A percentile compares a stretch with the other conserved stretches of the same genome.
phyloP scores from a whole-genome alignment of 2,113 vertebrate species.

The Cyprinodon brontotheroides region DNA sequence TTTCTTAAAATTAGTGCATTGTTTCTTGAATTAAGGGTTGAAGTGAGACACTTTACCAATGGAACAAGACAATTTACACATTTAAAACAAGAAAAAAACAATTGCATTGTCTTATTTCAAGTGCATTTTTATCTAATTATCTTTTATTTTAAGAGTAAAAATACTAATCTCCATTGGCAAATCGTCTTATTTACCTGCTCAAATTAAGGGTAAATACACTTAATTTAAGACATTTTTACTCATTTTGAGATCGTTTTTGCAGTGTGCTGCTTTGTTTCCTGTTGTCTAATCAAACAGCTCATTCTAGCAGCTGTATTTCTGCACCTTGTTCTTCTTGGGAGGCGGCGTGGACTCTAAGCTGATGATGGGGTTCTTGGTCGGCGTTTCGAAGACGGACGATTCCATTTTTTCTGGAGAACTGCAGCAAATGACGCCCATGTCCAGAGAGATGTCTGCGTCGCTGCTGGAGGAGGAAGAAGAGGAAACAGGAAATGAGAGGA shows the following conservation, averaged over 20 bases:
- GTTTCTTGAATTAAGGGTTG: no score
- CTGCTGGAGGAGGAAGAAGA: constrained; percentile 34
- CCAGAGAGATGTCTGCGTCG: constrained; percentile 69
- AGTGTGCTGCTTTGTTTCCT: neutral
- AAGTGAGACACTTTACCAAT: no score
- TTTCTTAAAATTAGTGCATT: no score
- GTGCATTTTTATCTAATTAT: no score
- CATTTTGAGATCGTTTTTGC: neutral
- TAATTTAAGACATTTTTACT: no score
- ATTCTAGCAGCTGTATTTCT: neutral
- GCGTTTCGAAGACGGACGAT: constrained; percentile 49
- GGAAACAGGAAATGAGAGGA: accelerated
- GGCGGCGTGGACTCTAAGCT: constrained; percentile 80
- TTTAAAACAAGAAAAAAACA: no score
- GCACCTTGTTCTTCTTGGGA: constrained; percentile 80
- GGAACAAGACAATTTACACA: no score
- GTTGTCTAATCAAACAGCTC: accelerated
- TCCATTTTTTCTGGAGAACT: constrained; percentile 49
- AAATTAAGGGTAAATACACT: no score
- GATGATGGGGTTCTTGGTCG: constrained; percentile 71
- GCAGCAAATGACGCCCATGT: constrained; percentile 64
- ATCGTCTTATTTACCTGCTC: no score
- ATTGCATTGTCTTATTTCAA: no score
- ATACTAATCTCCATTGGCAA: no score
- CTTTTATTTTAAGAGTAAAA: no score